Base-by-base conservation (phyloP, 2,113 vertebrate species). In the Trichechus manatus region DNA sequence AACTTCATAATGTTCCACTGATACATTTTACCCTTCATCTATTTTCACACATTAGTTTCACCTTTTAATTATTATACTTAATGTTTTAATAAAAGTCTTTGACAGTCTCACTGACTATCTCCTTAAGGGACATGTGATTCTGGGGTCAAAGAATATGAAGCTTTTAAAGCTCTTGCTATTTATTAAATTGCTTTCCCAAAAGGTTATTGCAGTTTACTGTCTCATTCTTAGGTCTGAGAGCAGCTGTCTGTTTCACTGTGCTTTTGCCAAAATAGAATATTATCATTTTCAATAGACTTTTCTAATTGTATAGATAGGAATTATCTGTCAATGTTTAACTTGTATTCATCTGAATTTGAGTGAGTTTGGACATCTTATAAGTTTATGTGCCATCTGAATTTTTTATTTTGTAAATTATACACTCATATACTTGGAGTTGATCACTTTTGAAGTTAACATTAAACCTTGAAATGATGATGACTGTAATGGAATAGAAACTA, bases 71-170 rank as follows among this genome's bases (percentile, higher is more conserved):
- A 93, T 80, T 80, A 68, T 66, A 64, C 23, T 4, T 70, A 80
- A 86, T 80, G 36, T 19, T 83, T 89, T 90, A 61, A 93, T 72
- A 89, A 95, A 80, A 95, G n/a, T 53, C 84, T 84, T 70, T 83
- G 64, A 66, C 23, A 84, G 15, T 3, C 59, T 91, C 47, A 70
- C 33, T 87, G 25, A 75, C 44, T 91, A 29, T 29, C 7, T 89
- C 74, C 14, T 56, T 89, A 84, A 85, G 23, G 29, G 23, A 82
- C 9, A 7, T 1, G 9, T 27, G 66, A 39, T 66, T 68, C 36
- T 19, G 80, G 25, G 23, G 29, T 82, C 42, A 72, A 84, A 95
- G 9, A 88, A 17, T 79, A 10, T 90, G 72, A 90, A 84, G 80
- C 8, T 53, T 92, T 84, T 70, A 39, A 93, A 94, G 47, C 22